Conservation (phyloP, 1,140 invertebrate genomes). For the Vanessa atalanta region DNA sequence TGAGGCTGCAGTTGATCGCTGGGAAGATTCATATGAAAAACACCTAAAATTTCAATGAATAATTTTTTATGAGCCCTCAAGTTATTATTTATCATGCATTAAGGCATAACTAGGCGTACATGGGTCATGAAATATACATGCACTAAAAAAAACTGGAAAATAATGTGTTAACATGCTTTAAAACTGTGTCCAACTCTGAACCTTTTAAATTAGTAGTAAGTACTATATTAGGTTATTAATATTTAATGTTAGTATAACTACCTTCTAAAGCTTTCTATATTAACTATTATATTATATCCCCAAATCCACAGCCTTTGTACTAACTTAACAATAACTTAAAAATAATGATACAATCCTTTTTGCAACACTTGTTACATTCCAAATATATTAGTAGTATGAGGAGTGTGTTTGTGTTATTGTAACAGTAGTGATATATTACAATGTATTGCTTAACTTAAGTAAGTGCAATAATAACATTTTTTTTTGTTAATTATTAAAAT, state of each 20-base stretch:
- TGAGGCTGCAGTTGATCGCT: conserved; percentile 81
- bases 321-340: conserved; percentile 2
- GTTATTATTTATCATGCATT: conserved; percentile 30
- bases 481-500: background rate
- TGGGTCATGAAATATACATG: conserved; percentile 12
- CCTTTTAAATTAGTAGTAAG: background rate
- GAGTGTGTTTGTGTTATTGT: too few species aligned
- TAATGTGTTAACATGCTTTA: conserved; percentile 17
- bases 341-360: background rate
- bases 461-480: too few species aligned
- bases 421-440: too few species aligned
- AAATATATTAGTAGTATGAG: too few species aligned
- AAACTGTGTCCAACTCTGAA: background rate
- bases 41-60: conserved; percentile 81
- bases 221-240: background rate
- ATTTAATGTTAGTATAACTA: conserved; percentile 11
- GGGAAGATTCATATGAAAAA: conserved; percentile 87
- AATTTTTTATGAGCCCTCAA: background rate
- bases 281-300: background rate
- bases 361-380: too few species aligned
- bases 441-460: too few species aligned
- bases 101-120: conserved; percentile 28
- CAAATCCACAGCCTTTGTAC: background rate
- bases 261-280: conserved; percentile 9
- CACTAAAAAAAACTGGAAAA: conserved; percentile 3